Evolutionary conservation across 1,140 invertebrate species (phyloP).

Genomic region (Halotydeus destructor): DNA sequence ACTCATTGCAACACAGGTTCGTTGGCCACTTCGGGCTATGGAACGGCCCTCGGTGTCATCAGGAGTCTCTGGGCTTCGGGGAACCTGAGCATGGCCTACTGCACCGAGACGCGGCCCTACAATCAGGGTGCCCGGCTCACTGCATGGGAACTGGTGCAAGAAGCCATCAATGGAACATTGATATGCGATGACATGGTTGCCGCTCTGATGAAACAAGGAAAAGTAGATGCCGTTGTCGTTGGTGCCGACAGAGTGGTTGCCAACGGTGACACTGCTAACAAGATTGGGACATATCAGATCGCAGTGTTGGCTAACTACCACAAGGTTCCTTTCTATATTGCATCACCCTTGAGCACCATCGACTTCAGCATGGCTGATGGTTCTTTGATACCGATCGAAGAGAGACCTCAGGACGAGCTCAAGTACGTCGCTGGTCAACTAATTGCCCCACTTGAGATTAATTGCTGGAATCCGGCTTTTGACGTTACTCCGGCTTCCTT

Average conservation of each 20-base stretch:
- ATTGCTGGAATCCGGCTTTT: constrained; percentile 96
- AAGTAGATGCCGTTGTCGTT: constrained; percentile 44
- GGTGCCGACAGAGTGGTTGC: constrained; percentile 42
- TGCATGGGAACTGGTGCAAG: constrained; percentile 80
- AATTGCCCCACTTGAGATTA: constrained; percentile 67
- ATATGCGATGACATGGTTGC: constrained; percentile 91
- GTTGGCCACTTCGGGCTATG: constrained; percentile 51
- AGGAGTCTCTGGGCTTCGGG: constrained; percentile 46
- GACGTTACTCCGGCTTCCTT: constrained; percentile 87
- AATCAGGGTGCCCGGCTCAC: constrained; percentile 90
- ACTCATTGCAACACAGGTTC: constrained; percentile 98
- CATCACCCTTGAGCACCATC: constrained; percentile 76
- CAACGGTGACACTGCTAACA: constrained; percentile 97
- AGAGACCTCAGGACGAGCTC: constrained; percentile 70
- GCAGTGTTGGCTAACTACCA: constrained; percentile 72
- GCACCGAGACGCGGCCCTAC: constrained; percentile 91
- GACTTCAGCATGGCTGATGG: constrained; percentile 58
- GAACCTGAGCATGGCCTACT: constrained; percentile 65
- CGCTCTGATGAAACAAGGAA: constrained; percentile 49
- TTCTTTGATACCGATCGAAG: constrained; percentile 75
- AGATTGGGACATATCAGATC: constrained; percentile 92
- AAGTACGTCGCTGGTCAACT: constrained; percentile 55
- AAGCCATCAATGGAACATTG: constrained; percentile 74
- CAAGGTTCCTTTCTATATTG: constrained; percentile 81
- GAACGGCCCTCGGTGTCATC: constrained; percentile 88